Evolutionary conservation across 2,113 vertebrate species (phyloP), one percentile per base, ranked within the genome.

Genomic region (Macquaria ambigua): DNA sequence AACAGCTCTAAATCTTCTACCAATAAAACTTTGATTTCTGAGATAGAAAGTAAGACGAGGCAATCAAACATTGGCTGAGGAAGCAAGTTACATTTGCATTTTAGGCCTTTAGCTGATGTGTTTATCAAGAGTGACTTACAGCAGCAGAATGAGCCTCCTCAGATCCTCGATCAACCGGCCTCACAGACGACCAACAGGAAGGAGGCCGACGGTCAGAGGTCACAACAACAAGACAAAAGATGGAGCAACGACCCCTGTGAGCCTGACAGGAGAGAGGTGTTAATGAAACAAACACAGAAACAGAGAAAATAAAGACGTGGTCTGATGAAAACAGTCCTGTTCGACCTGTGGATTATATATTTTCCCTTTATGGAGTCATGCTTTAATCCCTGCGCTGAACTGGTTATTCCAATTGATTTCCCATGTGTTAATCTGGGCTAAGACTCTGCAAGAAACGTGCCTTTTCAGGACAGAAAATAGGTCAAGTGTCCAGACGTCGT

Each of bases 401-500:
- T 20, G 67, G 72, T 88, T 90, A 83, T 86, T 91, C 79, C 84
- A 90, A 82, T 83, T 93, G 70, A 93, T 93, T 89, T 92, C 74
- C 83, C 69, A 70, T 77, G 80, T 74, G 74, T 85, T 96, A 96
- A 95, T 96, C 95, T 86, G 46, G 90, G 78, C 86, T 94, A 93
- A 95, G 87, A 91, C 90, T 62, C 83, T 46, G 79, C 59, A 94
- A 87, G 90, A 88, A 93, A 84, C 55, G 90, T 56, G 74, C 67
- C 92, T 95, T 93, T 92, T 92, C 90, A 85, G 76, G 73, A 53
- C 62, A n/a, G 80, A 90, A 96, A 95, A 87, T 96, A 93, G 95
- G 95, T 95, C 95, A 95, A 93, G 92, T 93, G 89, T 90, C 94
- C 93, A 94, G 93, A 95, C 92, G 63, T 82, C 11, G 50, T 90